phyloP scores from a whole-genome alignment of 35 echinoderm and acorn worm species.

The Ophiothrix spiculata region DNA sequence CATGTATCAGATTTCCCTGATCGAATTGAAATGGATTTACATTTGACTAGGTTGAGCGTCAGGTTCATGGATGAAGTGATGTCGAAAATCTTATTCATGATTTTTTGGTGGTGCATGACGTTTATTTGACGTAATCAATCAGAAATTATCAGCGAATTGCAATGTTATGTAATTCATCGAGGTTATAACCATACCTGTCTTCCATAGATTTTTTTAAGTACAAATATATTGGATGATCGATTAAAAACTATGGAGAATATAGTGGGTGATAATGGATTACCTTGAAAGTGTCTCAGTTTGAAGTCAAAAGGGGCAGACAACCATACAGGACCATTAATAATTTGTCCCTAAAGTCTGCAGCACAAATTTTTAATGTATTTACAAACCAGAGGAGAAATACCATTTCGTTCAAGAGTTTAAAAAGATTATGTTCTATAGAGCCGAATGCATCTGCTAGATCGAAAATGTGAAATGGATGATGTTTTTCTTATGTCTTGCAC shows the following conservation, averaged over 20 bases:
- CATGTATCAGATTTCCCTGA: conserved; percentile 15
- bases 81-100: conserved; percentile 22
- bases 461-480: conserved; percentile 24
- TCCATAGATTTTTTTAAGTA: conserved; percentile 26
- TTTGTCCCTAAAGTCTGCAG: background rate
- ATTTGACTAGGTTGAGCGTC: conserved; percentile 28
- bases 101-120: conserved; percentile 39
- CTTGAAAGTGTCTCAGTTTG: background rate
- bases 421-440: conserved; percentile 1
- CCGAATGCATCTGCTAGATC: conserved; percentile 25
- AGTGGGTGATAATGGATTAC: conserved; percentile 10
- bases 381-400: background rate
- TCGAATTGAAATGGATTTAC: conserved; percentile 27
- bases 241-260: conserved; percentile 12
- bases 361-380: conserved; percentile 5
- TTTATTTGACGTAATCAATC: conserved; percentile 26
- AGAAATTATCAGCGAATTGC: conserved; percentile 55
- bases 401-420: background rate
- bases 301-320: background rate
- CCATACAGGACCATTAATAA: conserved; percentile 12
- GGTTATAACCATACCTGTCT: background rate
- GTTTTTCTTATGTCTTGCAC: conserved; percentile 24
- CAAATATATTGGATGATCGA: background rate
- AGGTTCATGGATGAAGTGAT: conserved; percentile 14
- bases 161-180: background rate